Percentiles rank a stretch among this genome's conserved stretches.
phyloP scores from a whole-genome alignment of 53 echinoderm and acorn worm species.

The Luidia sarsii region DNA sequence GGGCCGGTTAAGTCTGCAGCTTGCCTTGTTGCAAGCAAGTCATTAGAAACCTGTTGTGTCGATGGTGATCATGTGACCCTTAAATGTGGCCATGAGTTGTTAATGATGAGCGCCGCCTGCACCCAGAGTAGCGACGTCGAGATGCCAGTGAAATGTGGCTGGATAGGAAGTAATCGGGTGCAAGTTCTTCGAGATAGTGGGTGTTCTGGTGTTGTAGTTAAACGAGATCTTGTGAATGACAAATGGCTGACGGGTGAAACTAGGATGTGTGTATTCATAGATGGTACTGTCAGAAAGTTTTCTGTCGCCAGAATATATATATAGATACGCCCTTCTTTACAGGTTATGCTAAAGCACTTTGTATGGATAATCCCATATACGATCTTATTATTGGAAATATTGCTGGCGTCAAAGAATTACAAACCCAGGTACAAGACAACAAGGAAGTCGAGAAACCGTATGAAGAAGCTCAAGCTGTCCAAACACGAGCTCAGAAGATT shows the following conservation, averaged over 20 bases:
- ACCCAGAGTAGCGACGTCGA: neutral
- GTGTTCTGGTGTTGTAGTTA: conserved; percentile 48
- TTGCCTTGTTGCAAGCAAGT: neutral
- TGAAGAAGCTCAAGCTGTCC: conserved; percentile 8
- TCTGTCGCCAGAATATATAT: conserved; percentile 45
- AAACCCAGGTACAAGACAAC: no score
- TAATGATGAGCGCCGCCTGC: conserved; percentile 13
- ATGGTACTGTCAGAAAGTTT: conserved; percentile 53
- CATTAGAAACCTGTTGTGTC: neutral
- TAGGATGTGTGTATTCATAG: conserved; percentile 47
- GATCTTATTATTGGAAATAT: conserved; percentile 25
- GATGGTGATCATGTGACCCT: neutral
- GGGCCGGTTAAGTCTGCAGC: neutral
- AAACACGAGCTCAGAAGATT: conserved; percentile 16
- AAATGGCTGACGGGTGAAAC: conserved; percentile 28
- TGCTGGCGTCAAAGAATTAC: neutral
- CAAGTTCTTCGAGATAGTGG: conserved; percentile 48
- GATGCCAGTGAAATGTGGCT: conserved; percentile 35
- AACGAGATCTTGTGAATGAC: conserved; percentile 2
- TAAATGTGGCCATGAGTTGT: conserved; percentile 17
- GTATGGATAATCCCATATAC: conserved; percentile 42
- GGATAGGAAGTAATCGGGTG: neutral
- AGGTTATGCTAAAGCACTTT: conserved; percentile 10
- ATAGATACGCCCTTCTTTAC: conserved; percentile 30
- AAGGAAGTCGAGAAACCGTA: neutral